Evolutionary conservation across 2,888 invertebrate genomes (phyloP), one percentile per base, ranked within the genome.

Genomic region (Drosophila incognita): DNA sequence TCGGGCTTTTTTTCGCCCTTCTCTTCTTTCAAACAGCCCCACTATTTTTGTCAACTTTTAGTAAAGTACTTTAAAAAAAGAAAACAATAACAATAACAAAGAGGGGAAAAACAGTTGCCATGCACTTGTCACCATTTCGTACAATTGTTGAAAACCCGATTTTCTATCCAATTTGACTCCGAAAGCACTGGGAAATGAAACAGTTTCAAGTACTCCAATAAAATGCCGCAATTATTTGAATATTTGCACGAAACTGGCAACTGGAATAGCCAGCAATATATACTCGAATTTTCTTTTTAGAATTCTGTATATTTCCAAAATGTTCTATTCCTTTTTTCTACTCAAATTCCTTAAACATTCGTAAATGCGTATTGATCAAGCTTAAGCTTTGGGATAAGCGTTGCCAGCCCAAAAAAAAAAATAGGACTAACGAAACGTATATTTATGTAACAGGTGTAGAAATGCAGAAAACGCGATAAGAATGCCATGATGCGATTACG

Each of bases 71-170:
- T 56, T 7, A 18, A 42, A 64, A 61, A 67, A 63, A 21, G 4
- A 58, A n/a, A 31, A 56, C 11, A 40, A 46, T 46, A 21, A 42
- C 38, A 69, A 33, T 31, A 51, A 35, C 18, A 29, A n/a, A 38
- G 4, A 11, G 33, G 15, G 21, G 24, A 61, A 65, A 33, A 58
- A 36, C 42, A 48, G 53, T 79, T 76, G 51, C 56, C 13, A 42
- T 60, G 61, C 80, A 68, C 76, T 77, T 81, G 77, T 71, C 77
- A 71, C 57, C 62, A 77, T 77, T 58, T 49, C 48, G 46, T 58
- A 31, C 51, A 61, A 64, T 51, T 69, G 56, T 54, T 61, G 40
- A 73, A 42, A 53, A 53, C 33, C 33, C 27, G 18, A 46, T 38
- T 33, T 69, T 49, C 46, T 56, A 56, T 51, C 24, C 33, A 57